Evolutionary conservation across 2,888 invertebrate genomes (phyloP), one percentile per base, ranked within the genome.

Genomic region (Polyommatus iphigenia): DNA sequence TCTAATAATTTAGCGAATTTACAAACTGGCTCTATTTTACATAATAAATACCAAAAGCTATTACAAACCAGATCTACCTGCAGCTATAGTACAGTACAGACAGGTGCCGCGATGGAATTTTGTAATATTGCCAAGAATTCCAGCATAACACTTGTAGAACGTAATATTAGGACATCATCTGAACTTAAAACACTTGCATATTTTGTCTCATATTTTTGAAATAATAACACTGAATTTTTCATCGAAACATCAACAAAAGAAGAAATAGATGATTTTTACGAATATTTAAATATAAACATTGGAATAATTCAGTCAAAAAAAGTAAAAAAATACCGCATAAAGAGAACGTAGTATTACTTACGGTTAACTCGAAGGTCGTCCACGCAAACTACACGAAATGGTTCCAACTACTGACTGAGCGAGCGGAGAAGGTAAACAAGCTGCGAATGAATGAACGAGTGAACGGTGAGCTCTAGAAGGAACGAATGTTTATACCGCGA

Each of bases 371-470:
- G 67, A 77, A 71, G 67, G 67, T 77, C 41, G 77, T 77, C 59
- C 57, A 73, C 72, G 77, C 77, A 72, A 77, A 72, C 77, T 59
- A 54, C 72, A 71, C 72, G 77, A 72, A 73, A 77, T 72, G 57
- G 72, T 73, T 73, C 36, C 77, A 77, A 72, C 41, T 57, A 77
- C 77, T 59, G 72, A 77, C 77, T 77, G 72, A 77, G 72, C 77
- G 72, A 77, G 46, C 77, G 72, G 77, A 72, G 77, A 77, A 73
- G 77, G 77, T 77, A 57, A 77, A 59, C 77, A 71, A 77, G 77
- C 36, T 72, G 13, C 36, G 77, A 59, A 77, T 59, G 77, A 77
- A 77, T 77, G 77, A 77, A 41, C 41, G 54, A 77, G 72, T 77
- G 77, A 72, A 77, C 57, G 41, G 54, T 32, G 20, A 7, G 36